phyloP scores from a whole-genome alignment of 2,888 invertebrate genomes.

The Sialis lutaria region DNA sequence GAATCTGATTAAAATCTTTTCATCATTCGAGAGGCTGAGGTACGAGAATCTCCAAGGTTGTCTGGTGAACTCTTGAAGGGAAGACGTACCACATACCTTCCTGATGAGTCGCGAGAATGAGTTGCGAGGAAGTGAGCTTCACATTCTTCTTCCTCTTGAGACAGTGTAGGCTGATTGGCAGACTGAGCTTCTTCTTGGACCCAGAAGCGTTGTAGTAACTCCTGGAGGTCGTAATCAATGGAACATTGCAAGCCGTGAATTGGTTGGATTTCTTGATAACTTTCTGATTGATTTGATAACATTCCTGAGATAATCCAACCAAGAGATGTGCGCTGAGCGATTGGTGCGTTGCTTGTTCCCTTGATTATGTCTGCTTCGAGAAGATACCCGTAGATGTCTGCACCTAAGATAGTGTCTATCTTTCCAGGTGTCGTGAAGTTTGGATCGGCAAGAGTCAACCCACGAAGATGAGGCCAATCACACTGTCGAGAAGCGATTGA shows the following conservation, averaged over 20 bases:
- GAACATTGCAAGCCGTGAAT: too few species aligned
- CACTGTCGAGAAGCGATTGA: too few species aligned
- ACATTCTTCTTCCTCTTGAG: background rate
- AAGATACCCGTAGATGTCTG: background rate
- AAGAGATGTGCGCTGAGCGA: background rate
- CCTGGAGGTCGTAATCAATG: background rate
- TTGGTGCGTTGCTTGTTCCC: background rate
- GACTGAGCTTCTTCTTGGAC: background rate
- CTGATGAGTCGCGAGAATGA: background rate
- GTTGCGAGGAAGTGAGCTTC: background rate
- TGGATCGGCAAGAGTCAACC: constrained; percentile 5
- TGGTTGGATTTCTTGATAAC: too few species aligned
- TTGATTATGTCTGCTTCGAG: background rate
- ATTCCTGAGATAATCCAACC: background rate
- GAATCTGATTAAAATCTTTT: too few species aligned
- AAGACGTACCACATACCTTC: background rate
- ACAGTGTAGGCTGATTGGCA: background rate
- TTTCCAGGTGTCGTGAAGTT: background rate
- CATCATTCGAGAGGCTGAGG: too few species aligned
- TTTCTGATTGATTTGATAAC: too few species aligned
- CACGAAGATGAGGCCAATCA: too few species aligned
- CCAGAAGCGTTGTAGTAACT: constrained; percentile 7
- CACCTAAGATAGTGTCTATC: background rate
- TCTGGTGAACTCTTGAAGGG: background rate
- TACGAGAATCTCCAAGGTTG: too few species aligned